Evolutionary conservation across 2,888 invertebrate species (phyloP).

Genomic region (Rotaria socialis): DNA sequence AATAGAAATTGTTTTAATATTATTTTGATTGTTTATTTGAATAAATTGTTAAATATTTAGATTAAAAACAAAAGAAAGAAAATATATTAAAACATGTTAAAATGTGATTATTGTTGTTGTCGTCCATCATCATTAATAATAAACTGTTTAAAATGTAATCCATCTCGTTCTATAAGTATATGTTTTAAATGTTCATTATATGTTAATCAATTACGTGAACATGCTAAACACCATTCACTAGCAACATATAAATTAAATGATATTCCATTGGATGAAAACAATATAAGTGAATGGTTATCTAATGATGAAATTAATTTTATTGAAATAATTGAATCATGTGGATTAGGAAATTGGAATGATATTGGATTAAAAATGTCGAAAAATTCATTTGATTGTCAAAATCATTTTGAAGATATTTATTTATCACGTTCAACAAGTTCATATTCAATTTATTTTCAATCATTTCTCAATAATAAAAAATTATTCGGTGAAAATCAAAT

Average conservation of each 20-base stretch:
- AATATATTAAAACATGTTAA: background rate
- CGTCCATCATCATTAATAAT: constrained; percentile 17
- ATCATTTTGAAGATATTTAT: constrained; percentile 21
- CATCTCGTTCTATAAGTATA: background rate
- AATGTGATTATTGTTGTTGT: constrained; percentile 30
- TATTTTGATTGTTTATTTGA: no score
- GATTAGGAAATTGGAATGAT: constrained; percentile 23
- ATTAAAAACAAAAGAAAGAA: no score
- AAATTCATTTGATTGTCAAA: background rate
- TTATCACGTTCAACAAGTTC: background rate
- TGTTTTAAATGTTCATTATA: background rate
- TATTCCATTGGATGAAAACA: background rate
- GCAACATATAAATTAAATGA: background rate
- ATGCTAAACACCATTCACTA: background rate
- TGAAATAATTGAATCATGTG: constrained; percentile 32
- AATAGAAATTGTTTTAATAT: no score
- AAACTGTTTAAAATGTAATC: background rate
- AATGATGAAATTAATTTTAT: constrained; percentile 9
- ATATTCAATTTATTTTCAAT: background rate
- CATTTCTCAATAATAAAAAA: background rate
- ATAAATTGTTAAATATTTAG: no score
- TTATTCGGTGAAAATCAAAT: background rate
- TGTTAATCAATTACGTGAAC: background rate
- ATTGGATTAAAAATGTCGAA: background rate
- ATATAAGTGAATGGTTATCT: background rate